Evolutionary conservation across 2,113 vertebrate genomes (phyloP).

Genomic region (Microcebus ravelobensis): DNA sequence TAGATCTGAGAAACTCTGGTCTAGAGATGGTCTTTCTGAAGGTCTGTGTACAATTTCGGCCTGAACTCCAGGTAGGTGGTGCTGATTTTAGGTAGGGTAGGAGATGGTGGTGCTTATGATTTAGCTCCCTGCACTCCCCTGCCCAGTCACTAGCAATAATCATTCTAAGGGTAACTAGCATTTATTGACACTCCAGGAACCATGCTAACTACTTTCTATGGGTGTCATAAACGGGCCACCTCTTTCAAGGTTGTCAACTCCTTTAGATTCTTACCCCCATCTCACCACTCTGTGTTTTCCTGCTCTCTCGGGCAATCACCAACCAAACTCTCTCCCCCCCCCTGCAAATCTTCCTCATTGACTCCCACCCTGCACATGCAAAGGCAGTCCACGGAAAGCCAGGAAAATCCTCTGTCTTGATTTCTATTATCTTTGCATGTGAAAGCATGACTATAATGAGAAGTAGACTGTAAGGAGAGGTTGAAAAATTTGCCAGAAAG

Average conservation of each 20-base stretch:
- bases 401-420: neutral
- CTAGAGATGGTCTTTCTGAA: neutral
- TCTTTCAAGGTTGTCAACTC: neutral
- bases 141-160: neutral
- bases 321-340: neutral
- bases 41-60: neutral
- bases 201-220: neutral
- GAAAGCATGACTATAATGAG: conserved; percentile 59
- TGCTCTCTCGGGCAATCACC: neutral
- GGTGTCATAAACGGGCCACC: fast-evolving
- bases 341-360: neutral
- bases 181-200: neutral
- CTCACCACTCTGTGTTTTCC: neutral
- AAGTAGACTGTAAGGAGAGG: conserved; percentile 27
- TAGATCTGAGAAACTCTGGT: neutral
- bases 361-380: neutral
- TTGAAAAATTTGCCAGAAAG: conserved; percentile 71
- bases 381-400: neutral
- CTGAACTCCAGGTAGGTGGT: neutral
- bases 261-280: neutral
- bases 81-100: too few relatives aligned
- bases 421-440: neutral
- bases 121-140: neutral
- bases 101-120: neutral
- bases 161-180: neutral